A percentile compares a stretch with the other conserved stretches of the same genome.
Conservation (phyloP, 2,888 invertebrate species). For the Piscicola geometra region DNA sequence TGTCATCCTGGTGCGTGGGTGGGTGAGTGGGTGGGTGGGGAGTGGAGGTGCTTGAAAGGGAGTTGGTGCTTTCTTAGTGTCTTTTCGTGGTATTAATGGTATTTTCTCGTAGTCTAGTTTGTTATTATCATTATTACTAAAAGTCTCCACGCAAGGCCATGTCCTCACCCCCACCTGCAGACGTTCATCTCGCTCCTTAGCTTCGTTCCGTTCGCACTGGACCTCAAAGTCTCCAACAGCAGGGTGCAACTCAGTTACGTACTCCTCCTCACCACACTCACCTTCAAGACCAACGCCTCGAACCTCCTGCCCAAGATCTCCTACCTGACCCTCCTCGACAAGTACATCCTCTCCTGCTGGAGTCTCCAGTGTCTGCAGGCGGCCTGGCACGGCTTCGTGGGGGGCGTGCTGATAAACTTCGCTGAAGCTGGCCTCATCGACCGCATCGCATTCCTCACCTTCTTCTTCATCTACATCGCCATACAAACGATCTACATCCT, state of each 20-base stretch:
- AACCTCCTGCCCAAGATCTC: slow-evolving; percentile 41
- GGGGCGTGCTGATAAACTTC: not conserved
- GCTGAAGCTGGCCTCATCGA: not conserved
- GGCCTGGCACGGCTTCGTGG: slow-evolving; percentile 25
- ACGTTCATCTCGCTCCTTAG: slow-evolving; percentile 39
- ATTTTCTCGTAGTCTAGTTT: too few species aligned
- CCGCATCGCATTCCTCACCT: not conserved
- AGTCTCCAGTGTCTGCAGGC: slow-evolving; percentile 19
- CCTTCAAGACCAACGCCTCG: slow-evolving; percentile 42
- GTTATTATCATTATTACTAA: too few species aligned
- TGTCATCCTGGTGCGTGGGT: slow-evolving; percentile 53
- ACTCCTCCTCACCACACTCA: slow-evolving; percentile 41
- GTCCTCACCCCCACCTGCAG: slow-evolving; percentile 26
- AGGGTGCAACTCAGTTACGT: slow-evolving; percentile 41
- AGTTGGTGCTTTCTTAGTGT: too few species aligned
- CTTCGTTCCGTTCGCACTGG: slow-evolving; percentile 41
- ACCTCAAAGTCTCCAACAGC: slow-evolving; percentile 37
- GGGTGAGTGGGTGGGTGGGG: too few species aligned
- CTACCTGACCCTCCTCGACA: slow-evolving; percentile 41
- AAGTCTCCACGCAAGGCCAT: too few species aligned
- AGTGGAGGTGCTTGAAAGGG: too few species aligned
- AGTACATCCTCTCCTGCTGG: slow-evolving; percentile 26
- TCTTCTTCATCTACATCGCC: not conserved
- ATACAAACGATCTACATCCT: not conserved
- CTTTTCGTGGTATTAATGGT: too few species aligned